Base-by-base conservation (phyloP, 2,113 vertebrate species). In the Myanophis thanlyinensis region DNA sequence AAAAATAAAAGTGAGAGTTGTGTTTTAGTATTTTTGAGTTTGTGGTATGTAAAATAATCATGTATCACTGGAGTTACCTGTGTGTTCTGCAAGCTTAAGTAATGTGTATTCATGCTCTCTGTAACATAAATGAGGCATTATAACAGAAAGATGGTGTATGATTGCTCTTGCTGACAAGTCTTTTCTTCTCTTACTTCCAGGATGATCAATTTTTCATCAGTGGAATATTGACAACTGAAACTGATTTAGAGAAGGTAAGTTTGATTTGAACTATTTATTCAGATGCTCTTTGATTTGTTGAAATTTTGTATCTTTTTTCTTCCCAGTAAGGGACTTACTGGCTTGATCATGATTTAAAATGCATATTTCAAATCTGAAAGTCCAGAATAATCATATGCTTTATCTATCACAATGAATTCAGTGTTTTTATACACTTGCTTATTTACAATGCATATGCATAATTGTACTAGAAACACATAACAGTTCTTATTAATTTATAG, bases 171-270 rank as follows among this genome's bases (percentile, higher is more conserved):
- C 51, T 10, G 84, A 84, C 40, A 0, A 2, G 47, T 35, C 84
- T 52, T 67, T 67, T 90, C 90, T 35, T 93, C 93, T 95, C 30
- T 97, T 93, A 35, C 0, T 62, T 67, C 0, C 95, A 98, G 98
- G 96, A 97, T 11, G 30, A 97, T 89, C 95, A 95, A 0, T 62
- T 87, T 91, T 96, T 97, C 90, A 97, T 98, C 30, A 67, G 88
- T 73, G 95, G 95, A 48, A 56, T 98, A 93, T 86, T 98, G 93
- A 97, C 91, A 95, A 98, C 98, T 91, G 98, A 97, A 86, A 96
- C 84, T 89, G 95, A 93, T 80, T 93, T 97, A 94, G 96, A 98
- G 94, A 96, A 95, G 5, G 98, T 98, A 96, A 97, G 97, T 97
- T 91, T 89, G 53, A 93, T 62, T 91, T 0, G 0, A 30, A 0